Percentiles rank a stretch among this genome's conserved stretches.
phyloP scores from a whole-genome alignment of 2,113 vertebrate species.

The Phaethornis superciliosus region DNA sequence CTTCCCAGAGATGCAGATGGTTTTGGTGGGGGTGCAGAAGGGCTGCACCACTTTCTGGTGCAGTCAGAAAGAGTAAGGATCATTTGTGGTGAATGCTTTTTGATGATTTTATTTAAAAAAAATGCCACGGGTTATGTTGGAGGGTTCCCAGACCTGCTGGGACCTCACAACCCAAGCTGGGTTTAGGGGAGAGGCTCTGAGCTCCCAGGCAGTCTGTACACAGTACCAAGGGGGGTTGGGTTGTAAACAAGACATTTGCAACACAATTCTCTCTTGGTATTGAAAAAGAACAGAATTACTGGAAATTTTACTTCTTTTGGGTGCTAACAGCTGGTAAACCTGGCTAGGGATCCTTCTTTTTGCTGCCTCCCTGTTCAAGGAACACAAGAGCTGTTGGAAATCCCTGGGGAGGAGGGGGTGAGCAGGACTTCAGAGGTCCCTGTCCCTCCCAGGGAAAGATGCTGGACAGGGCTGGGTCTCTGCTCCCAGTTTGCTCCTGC shows the following conservation, averaged over 20 bases:
- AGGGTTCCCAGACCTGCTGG: not conserved
- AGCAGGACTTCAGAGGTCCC: not conserved
- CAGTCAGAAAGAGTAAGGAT: not conserved
- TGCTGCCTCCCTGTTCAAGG: not conserved
- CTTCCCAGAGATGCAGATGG: not conserved
- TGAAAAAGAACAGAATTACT: not conserved
- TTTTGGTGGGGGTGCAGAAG: not conserved
- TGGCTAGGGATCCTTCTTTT: no score
- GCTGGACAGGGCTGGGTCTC: not conserved
- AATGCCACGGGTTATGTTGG: not conserved
- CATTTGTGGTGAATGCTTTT: not conserved
- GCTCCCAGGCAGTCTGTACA: not conserved
- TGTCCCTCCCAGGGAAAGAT: not conserved
- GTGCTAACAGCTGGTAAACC: not conserved
- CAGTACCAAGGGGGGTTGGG: no score
- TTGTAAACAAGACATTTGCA: not conserved
- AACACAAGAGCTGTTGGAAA: not conserved
- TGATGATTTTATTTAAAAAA: not conserved
- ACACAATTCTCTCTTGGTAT: not conserved
- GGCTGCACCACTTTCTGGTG: not conserved
- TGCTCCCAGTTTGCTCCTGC: fast-evolving
- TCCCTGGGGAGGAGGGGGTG: not conserved
- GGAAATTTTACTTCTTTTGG: not conserved
- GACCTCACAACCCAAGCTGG: not conserved
- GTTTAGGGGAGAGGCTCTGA: not conserved